Base-by-base conservation (phyloP, 2,113 vertebrate genomes). In the Tamias sibiricus region DNA sequence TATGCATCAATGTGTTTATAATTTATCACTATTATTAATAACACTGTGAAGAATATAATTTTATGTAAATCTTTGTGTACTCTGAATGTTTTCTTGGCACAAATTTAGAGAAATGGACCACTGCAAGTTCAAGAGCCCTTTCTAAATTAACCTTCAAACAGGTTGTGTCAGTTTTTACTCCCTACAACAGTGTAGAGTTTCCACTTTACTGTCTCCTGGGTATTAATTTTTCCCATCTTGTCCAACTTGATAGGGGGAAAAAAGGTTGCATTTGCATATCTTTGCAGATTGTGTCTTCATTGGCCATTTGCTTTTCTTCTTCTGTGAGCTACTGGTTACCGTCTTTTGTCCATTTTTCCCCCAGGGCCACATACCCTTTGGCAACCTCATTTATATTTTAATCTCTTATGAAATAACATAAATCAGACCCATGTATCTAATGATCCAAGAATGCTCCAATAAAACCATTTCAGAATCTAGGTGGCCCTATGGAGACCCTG, bases 261-360 rank as follows among this genome's bases (percentile, higher is more conserved):
- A 57, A 62, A n/a, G 32, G 20, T 66, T 77, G 94, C 54, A 81
- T 91, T 84, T 47, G 5, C 49, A 11, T 57, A 26, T 59, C 62
- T 91, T 74, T 82, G 76, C 37, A 57, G 3, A 47, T 19, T 28
- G 8, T 28, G 6, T 44, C 68, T 79, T 64, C 32, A 54, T 0
- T 77, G 59, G 66, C 76, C 87, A 47, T 64, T 85, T 54, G 52
- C 54, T 94, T 76, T 80, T 80, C 92, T 80, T 95, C 79, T 94
- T 90, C 59, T 74, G 30, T 54, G 83, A 83, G 28, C 57, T 92
- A 40, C 3, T 85, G 40, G 42, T 80, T 79, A 84, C 26, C 47
- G 14, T 44, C 54, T 94, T 79, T 40, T 59, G 77, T 80, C 20
- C 79, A 32, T 87, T 57, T 87, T 93, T 40, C 83, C 12, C 40